Conservation (phyloP, 2,888 invertebrate species). For the Acanthococcus lagerstroemiae region DNA sequence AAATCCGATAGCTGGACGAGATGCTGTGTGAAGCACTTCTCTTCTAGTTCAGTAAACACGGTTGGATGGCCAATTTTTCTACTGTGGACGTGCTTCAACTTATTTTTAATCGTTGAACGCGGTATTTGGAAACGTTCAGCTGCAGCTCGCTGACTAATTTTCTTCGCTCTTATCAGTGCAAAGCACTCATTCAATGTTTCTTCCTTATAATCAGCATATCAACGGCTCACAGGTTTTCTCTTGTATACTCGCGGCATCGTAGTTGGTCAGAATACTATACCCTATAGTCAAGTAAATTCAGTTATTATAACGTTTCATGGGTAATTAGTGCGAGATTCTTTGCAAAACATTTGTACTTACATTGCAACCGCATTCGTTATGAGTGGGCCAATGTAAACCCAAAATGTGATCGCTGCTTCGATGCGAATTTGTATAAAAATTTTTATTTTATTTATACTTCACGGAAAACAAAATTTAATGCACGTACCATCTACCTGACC, state of each 20-base stretch:
- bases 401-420: not conserved
- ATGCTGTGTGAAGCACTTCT: not conserved
- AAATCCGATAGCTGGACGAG: slow-evolving; percentile 32
- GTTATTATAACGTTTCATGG: not conserved
- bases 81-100: not conserved
- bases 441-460: no score
- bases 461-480: not conserved
- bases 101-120: slow-evolving; percentile 3
- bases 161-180: not conserved
- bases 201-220: not conserved
- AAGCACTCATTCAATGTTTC: not conserved
- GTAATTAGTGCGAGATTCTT: not conserved
- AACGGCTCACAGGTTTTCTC: not conserved
- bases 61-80: not conserved
- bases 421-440: no score
- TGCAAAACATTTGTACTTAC: not conserved
- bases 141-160: not conserved
- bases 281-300: not conserved
- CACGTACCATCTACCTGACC: not conserved
- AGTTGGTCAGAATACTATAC: not conserved
- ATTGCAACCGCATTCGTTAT: not conserved
- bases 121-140: not conserved
- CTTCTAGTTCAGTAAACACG: not conserved
- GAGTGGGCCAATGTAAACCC: not conserved
- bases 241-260: not conserved